phyloP scores from a whole-genome alignment of 2,797 vertebrate genomes.

The Linurgus olivaceus region DNA sequence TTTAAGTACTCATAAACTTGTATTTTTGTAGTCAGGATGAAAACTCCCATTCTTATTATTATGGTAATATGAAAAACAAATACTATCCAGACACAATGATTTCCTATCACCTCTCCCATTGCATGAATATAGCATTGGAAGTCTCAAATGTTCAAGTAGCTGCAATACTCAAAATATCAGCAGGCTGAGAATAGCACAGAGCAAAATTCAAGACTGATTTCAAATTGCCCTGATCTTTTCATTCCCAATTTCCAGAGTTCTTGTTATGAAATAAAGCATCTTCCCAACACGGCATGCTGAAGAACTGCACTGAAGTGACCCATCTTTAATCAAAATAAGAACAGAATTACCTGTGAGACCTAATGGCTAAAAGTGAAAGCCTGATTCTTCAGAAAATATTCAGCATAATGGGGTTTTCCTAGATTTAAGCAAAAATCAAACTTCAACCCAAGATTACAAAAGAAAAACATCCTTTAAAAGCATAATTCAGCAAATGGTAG shows the following conservation, averaged over 20 bases:
- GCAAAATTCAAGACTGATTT: not conserved
- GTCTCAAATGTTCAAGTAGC: not conserved
- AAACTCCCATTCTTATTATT: not conserved
- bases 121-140: not conserved
- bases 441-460: not conserved
- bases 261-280: not conserved
- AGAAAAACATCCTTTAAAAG: not conserved
- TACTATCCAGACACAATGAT: not conserved
- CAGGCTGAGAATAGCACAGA: not conserved
- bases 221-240: not conserved
- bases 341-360: not conserved
- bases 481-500: not conserved
- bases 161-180: not conserved
- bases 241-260: not conserved
- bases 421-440: not conserved
- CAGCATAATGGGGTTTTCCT: not conserved
- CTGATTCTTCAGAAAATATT: not conserved
- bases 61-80: not conserved
- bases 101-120: not conserved
- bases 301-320: not conserved
- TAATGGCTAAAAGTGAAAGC: not conserved
- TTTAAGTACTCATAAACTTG: not conserved
- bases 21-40: not conserved
- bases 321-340: not conserved
- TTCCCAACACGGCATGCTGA: not conserved